Base-by-base conservation (phyloP, 2,797 vertebrate genomes). In the Siniperca obscura region DNA sequence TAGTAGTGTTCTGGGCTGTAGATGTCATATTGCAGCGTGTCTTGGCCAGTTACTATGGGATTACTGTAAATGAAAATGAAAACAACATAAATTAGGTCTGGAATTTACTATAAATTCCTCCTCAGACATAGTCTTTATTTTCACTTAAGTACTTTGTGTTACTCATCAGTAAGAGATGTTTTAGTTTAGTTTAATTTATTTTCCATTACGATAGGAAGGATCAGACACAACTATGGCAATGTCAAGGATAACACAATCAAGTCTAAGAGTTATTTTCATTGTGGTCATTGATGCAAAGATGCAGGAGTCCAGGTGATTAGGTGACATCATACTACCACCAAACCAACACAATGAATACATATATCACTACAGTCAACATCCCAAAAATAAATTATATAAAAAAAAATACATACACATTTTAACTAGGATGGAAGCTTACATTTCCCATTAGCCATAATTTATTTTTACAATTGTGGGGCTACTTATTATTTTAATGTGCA, bases 81-180 rank as follows among this genome's bases (percentile, higher is more conserved):
- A 79, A 70, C 46, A 70, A 62, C 69, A 68, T 76, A 59, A 76
- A 72, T 71, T 34, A 57, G 25, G 10, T 62, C 34, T 53, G 57
- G 67, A 80, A 82, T 77, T 72, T 65, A 82, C 70, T 36, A 64
- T 55, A 64, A 70, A 80, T 70, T 64, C 10, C 17, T 80, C 25
- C n/a, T 52, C 1, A 53, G 7, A 36, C n/a, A 68, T 7, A 44
- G 0, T 74, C 55, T 52, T 76, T 17, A 64, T 61, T 50, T 76
- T 74, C 9, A 44, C 11, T 52, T 10, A 38, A 22, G n/a, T 67
- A 44, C 44, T 25, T 22, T 70, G 12, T 66, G 36, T 65, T 53
- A n/a, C n/a, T 57, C 5, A 56, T 57, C 57, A 40, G 30, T 36
- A 22, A 64, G 38, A 57, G 10, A 34, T 66, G 11, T 22, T 64